Conservation (phyloP, 2,888 invertebrate species). For the Eupeodes luniger region DNA sequence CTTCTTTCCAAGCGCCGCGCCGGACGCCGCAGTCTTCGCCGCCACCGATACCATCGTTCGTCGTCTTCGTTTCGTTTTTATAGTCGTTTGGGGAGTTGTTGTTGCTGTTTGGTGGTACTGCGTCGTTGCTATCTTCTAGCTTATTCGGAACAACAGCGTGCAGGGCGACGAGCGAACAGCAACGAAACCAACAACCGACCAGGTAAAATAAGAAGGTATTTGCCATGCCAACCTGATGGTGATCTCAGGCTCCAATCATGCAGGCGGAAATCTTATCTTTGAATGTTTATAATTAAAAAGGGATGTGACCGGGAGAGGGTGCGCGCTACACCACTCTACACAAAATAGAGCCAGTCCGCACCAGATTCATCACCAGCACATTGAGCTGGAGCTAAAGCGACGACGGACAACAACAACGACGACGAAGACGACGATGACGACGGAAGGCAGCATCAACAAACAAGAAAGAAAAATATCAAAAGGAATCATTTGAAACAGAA, state of each 20-base stretch:
- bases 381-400: not conserved
- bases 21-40: not conserved
- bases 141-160: not conserved
- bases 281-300: constrained; percentile 74
- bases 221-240: constrained; percentile 64
- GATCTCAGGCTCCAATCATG: constrained; percentile 74
- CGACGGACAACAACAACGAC: too few relatives aligned
- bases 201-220: constrained; percentile 60
- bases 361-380: not conserved
- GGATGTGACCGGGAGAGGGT: constrained; percentile 51
- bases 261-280: constrained; percentile 68
- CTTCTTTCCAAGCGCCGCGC: constrained; percentile 16
- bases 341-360: not conserved
- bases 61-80: constrained; percentile 2
- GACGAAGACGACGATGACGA: not conserved
- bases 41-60: not conserved
- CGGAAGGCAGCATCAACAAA: constrained; percentile 15
- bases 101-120: not conserved
- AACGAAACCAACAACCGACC: constrained; percentile 16
- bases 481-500: constrained; percentile 64
- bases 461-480: constrained; percentile 54
- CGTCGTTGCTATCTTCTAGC: not conserved
- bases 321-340: not conserved
- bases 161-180: not conserved
- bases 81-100: not conserved